Evolutionary conservation across 2,797 vertebrate genomes (phyloP).

Genomic region (Numenius phaeopus): DNA sequence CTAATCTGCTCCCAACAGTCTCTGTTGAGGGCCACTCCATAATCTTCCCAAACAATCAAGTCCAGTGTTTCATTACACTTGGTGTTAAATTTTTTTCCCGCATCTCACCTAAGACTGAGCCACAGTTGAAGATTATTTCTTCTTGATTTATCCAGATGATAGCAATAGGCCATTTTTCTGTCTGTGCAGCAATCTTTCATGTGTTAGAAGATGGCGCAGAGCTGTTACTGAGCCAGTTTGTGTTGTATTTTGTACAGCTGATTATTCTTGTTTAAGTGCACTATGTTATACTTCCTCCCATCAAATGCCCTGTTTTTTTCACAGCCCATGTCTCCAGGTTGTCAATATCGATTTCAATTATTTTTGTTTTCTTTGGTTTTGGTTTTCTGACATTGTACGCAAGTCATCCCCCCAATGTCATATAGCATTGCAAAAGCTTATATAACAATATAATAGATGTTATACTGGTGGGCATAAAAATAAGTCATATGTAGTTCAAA

Average conservation of each 20-base stretch:
- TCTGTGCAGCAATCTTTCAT: not conserved
- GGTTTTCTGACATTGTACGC: not conserved
- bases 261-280: not conserved
- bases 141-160: not conserved
- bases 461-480: not conserved
- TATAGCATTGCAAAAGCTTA: not conserved
- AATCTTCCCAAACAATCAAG: not conserved
- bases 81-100: not conserved
- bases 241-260: not conserved
- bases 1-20: not conserved
- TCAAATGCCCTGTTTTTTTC: not conserved
- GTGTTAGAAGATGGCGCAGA: not conserved
- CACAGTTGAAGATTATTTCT: not conserved
- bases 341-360: not conserved
- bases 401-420: not conserved
- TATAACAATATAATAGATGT: not conserved
- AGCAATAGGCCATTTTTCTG: not conserved
- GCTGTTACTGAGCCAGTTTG: not conserved
- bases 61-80: not conserved
- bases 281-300: not conserved
- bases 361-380: not conserved
- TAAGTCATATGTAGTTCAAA: not conserved
- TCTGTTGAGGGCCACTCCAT: not conserved
- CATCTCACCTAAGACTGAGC: not conserved
- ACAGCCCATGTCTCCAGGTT: not conserved